A percentile compares a stretch with the other conserved stretches of the same genome.
Conservation (phyloP, 2,888 invertebrate genomes). For the Cylloceria caligata region DNA sequence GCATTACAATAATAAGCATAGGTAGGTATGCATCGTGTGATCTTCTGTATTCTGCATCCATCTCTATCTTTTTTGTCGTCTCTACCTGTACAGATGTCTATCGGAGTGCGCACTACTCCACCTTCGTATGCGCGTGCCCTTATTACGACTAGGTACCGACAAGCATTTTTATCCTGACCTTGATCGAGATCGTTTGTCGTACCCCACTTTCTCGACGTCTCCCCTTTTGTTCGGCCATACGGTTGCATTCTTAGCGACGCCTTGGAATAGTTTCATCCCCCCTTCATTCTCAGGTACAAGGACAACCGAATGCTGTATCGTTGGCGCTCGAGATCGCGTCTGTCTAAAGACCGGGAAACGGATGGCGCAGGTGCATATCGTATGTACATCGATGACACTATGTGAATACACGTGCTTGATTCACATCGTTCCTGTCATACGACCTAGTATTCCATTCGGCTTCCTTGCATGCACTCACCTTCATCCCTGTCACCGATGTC, state of each 20-base stretch:
- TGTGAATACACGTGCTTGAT: slow-evolving; percentile 44
- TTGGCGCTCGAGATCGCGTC: slow-evolving; percentile 20
- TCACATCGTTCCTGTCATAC: slow-evolving; percentile 11
- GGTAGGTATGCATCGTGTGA: slow-evolving; percentile 42
- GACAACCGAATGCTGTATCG: slow-evolving; percentile 14
- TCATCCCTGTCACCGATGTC: slow-evolving; percentile 15
- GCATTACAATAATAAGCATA: slow-evolving; percentile 61
- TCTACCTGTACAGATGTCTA: slow-evolving; percentile 40
- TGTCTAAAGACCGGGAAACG: slow-evolving; percentile 42
- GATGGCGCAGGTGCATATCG: slow-evolving; percentile 62
- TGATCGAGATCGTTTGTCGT: slow-evolving; percentile 32
- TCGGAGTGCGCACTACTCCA: slow-evolving; percentile 29
- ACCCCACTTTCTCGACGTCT: slow-evolving; percentile 35
- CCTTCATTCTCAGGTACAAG: slow-evolving; percentile 43
- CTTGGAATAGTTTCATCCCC: slow-evolving; percentile 55
- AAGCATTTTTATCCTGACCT: slow-evolving; percentile 46
- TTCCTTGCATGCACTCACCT: slow-evolving; percentile 31
- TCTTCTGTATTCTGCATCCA: slow-evolving; percentile 14
- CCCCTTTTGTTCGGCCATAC: slow-evolving; percentile 15
- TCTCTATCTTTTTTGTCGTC: neutral
- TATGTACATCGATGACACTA: slow-evolving; percentile 14
- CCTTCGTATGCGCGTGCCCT: slow-evolving; percentile 12
- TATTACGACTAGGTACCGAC: slow-evolving; percentile 1
- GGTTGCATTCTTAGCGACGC: neutral
- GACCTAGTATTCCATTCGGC: slow-evolving; percentile 47